Evolutionary conservation across 2,797 vertebrate species (phyloP), one percentile per base, ranked within the genome.

Genomic region (Xiphophorus birchmanni): DNA sequence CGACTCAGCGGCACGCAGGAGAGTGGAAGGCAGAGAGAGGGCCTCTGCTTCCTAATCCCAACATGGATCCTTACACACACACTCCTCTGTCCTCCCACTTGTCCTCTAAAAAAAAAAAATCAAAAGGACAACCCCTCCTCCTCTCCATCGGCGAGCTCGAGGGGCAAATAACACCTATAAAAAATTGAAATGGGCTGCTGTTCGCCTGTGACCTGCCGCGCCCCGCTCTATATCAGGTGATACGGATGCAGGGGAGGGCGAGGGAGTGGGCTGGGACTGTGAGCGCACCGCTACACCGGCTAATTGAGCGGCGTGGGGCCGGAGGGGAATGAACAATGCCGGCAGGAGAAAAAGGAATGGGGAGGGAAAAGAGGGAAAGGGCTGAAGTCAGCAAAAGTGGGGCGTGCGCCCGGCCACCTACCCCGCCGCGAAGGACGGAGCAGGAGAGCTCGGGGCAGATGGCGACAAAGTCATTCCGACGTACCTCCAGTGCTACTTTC

Each of bases 361-460:
- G 79, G n/a, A 80, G 75, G 83, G 76, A 79, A 56, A 78, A 67
- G 81, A 29, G 83, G 75, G 83, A 80, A 82, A 72, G 80, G 77
- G 92, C 93, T 94, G 93, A 90, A 92, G 94, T 95, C 94, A 95
- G 95, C 94, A 95, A 90, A 94, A 91, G 93, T 91, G 91, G 92
- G 90, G 56, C 90, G 85, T 89, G 90, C 87, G 88, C 81, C 69
- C 87, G 82, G 91, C 91, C 90, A 91, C 91, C 91, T 95, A 94
- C 90, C 87, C 93, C 84, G 90, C 90, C 74, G 84, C 91, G 91
- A 89, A 94, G 89, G 90, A 92, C 87, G 76, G 89, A 77, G 90
- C 88, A 56, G 84, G 82, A 88, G 91, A 81, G 91, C 90, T 92
- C 89, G 84, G 93, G 93, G 92, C 95, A 95, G 95, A 96, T 95